Percentiles rank a stretch among this genome's conserved stretches.
phyloP scores from a whole-genome alignment of 2,113 vertebrate species.

The Thunnus maccoyii region DNA sequence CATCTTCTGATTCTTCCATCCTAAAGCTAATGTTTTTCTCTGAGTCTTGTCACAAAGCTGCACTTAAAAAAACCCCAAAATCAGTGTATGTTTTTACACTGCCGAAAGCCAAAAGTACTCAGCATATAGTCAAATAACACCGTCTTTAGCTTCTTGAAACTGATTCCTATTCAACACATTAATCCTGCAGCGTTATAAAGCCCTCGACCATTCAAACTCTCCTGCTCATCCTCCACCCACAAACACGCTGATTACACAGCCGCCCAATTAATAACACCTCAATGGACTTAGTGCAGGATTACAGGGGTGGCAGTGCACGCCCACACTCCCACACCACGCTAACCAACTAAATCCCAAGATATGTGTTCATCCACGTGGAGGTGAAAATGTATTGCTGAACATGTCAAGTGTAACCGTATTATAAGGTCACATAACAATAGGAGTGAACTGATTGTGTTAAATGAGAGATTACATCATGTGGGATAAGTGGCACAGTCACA shows the following conservation, averaged over 20 bases:
- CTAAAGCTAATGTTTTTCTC: not conserved
- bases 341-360: slow-evolving; percentile 5
- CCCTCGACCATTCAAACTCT: slow-evolving; percentile 6
- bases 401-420: slow-evolving; percentile 12
- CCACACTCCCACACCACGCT: slow-evolving; percentile 23
- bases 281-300: slow-evolving; percentile 29
- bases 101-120: not conserved
- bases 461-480: slow-evolving; percentile 1
- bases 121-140: not conserved
- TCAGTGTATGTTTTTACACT: not conserved
- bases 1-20: not conserved
- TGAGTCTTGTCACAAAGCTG: not conserved
- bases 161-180: not conserved
- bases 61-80: not conserved
- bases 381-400: not conserved
- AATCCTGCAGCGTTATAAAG: not conserved
- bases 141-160: not conserved
- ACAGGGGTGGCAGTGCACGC: slow-evolving; percentile 35
- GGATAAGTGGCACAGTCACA: slow-evolving; percentile 6
- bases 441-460: not conserved
- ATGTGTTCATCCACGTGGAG: not conserved
- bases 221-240: slow-evolving; percentile 30
- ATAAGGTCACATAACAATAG: slow-evolving; percentile 3
- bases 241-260: slow-evolving; percentile 32
- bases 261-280: slow-evolving; percentile 52